A percentile compares a stretch with the other conserved stretches of the same genome.
Evolutionary conservation across 2,113 vertebrate species (phyloP).

Genomic region (Drymodes brunneopygia): DNA sequence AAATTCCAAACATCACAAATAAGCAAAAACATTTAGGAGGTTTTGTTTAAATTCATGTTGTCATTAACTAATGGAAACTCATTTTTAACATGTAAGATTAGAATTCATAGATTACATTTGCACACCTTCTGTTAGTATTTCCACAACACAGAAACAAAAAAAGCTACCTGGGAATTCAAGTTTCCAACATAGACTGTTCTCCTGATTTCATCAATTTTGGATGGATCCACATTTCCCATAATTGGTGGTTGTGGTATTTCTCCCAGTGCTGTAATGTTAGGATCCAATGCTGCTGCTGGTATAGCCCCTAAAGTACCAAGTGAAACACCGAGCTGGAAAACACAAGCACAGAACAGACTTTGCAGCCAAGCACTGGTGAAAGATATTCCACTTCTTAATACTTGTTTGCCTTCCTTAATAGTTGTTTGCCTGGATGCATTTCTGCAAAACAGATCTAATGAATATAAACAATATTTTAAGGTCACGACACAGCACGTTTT

Average conservation of each 20-base stretch:
- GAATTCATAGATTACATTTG: not conserved
- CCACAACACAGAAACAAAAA: not conserved
- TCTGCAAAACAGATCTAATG: not conserved
- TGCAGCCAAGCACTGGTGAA: not conserved
- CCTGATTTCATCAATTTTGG: slow-evolving; percentile 95
- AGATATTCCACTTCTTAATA: not conserved
- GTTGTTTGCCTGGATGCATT: not conserved
- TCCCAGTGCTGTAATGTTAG: slow-evolving; percentile 73
- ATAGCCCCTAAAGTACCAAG: slow-evolving; percentile 81
- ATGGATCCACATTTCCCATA: slow-evolving; percentile 94
- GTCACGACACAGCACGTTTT: rapidly evolving
- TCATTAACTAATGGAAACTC: not conserved
- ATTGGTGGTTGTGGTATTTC: slow-evolving; percentile 83
- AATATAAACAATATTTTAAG: not conserved
- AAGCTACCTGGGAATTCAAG: slow-evolving; percentile 91
- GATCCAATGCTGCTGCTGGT: slow-evolving; percentile 77
- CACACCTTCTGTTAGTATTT: not conserved
- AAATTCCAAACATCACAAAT: not conserved
- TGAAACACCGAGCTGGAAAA: slow-evolving; percentile 82
- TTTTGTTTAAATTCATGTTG: not conserved
- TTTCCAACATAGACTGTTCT: slow-evolving; percentile 96
- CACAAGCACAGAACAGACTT: not conserved
- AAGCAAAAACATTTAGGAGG: not conserved
- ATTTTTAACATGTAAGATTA: not conserved
- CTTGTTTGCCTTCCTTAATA: not conserved